These are phyloP conservation scores for Embidobia sp. DNA, from an alignment of 2,888 invertebrate genomes.

Conservation along the genomic window DNA sequence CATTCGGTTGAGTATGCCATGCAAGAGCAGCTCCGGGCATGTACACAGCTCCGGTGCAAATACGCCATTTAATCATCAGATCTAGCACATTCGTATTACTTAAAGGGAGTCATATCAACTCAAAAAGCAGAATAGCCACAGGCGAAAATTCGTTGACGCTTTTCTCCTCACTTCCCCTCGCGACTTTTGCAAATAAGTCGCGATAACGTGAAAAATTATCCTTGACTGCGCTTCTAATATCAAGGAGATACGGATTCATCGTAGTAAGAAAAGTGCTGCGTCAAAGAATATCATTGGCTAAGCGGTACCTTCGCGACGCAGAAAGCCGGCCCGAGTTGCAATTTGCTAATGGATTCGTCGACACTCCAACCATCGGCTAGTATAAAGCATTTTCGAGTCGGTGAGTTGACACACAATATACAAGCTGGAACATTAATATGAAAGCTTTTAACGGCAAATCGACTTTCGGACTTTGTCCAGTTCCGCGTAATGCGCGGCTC, in stretches of 20 bases:
- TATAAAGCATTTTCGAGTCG: conserved; percentile 56
- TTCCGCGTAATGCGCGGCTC: conserved; percentile 38
- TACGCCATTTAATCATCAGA: conserved; percentile 47
- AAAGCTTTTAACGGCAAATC: conserved; percentile 73
- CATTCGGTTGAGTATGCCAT: conserved; percentile 34
- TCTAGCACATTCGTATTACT: conserved; percentile 36
- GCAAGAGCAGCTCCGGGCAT: conserved; percentile 20
- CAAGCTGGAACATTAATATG: conserved; percentile 59
- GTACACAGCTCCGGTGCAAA: conserved; percentile 24
- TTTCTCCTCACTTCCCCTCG: conserved; percentile 5
- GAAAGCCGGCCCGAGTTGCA: conserved; percentile 40
- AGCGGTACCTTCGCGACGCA: conserved; percentile 37
- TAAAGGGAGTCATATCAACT: conserved; percentile 20
- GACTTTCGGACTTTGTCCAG: conserved; percentile 66
- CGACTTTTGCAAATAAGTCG: conserved; percentile 23
- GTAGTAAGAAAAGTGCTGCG: conserved; percentile 52
- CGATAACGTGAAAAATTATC: conserved; percentile 44
- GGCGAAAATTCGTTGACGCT: conserved; percentile 1
- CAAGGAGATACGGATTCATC: conserved; percentile 21
- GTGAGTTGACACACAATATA: conserved; percentile 53
- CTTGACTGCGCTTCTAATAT: conserved; percentile 48
- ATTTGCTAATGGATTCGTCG: conserved; percentile 64
- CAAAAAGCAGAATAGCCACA: conserved; percentile 22
- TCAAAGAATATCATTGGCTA: conserved; percentile 61
- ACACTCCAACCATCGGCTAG: conserved; percentile 48